Percentiles rank a stretch among this genome's conserved stretches.
These are phyloP conservation scores for Elaphurus davidianus DNA, from an alignment of 2,113 vertebrate species.

Conservation along the genomic window DNA sequence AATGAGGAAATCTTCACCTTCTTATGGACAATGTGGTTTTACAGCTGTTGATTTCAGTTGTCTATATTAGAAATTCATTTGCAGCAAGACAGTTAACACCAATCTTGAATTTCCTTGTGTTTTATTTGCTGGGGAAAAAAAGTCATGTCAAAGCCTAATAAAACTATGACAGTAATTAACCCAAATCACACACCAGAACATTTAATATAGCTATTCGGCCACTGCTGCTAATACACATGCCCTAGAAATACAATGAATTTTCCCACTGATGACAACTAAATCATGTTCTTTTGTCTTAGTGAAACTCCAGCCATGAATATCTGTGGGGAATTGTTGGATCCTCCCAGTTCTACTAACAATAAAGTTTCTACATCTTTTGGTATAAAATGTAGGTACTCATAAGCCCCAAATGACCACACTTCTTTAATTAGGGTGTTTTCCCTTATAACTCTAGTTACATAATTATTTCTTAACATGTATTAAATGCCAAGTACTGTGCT, in stretches of 20 bases:
- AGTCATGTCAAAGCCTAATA: slow-evolving; percentile 54
- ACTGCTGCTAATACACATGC: slow-evolving; percentile 8
- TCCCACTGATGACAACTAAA: slow-evolving; percentile 6
- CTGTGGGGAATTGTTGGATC: background rate
- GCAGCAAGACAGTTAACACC: background rate
- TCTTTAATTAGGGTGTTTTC: background rate
- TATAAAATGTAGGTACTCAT: background rate
- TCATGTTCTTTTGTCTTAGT: slow-evolving; percentile 39
- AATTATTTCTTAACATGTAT: background rate
- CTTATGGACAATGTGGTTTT: background rate
- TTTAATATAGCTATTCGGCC: slow-evolving; percentile 31
- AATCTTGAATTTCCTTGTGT: slow-evolving; percentile 46
- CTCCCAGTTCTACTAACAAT: background rate
- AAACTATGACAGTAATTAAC: slow-evolving; percentile 65
- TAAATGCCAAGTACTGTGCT: background rate
- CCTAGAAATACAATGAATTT: slow-evolving; percentile 57
- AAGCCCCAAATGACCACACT: background rate
- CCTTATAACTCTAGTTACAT: background rate
- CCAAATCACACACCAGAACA: slow-evolving; percentile 53
- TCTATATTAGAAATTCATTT: slow-evolving; percentile 38
- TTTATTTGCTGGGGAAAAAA: slow-evolving; percentile 46
- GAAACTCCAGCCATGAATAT: slow-evolving; percentile 35
- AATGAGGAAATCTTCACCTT: background rate
- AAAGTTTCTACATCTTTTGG: background rate
- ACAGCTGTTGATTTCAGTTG: slow-evolving; percentile 37